Conservation (phyloP, 2,797 vertebrate species). For the Sebastes taczanowskii region DNA sequence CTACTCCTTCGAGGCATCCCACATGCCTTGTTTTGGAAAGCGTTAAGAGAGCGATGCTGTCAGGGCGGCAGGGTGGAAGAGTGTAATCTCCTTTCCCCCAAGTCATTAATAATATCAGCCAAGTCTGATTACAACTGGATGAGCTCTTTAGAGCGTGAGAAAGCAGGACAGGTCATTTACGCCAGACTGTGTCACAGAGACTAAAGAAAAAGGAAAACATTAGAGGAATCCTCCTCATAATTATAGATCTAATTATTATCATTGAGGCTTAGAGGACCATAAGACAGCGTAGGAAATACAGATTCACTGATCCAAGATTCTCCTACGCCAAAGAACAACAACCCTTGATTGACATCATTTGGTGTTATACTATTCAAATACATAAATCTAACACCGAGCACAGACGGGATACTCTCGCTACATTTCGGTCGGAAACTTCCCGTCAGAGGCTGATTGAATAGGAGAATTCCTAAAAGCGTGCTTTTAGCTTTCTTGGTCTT, state of each 20-base stretch:
- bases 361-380: conserved; percentile 20
- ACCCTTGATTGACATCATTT: not conserved
- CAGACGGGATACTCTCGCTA: not conserved
- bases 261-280: not conserved
- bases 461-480: not conserved
- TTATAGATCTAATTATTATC: conserved; percentile 7
- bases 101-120: conserved; percentile 77
- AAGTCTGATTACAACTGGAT: conserved; percentile 71
- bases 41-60: conserved; percentile 28
- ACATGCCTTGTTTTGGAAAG: conserved; percentile 46
- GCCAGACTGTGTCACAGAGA: conserved; percentile 26
- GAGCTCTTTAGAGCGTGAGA: conserved; percentile 69
- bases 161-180: conserved; percentile 69
- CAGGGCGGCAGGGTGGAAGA: conserved; percentile 44
- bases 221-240: not conserved
- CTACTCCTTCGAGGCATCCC: conserved; percentile 23
- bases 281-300: not conserved
- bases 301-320: not conserved
- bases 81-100: conserved; percentile 54
- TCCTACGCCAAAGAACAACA: not conserved
- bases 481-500: conserved; percentile 18
- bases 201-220: conserved; percentile 23
- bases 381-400: conserved; percentile 19
- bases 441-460: conserved; percentile 24
- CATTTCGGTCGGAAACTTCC: conserved; percentile 10